Conservation (phyloP, 2,888 invertebrate species). For the Drosophila flavopinicola region DNA sequence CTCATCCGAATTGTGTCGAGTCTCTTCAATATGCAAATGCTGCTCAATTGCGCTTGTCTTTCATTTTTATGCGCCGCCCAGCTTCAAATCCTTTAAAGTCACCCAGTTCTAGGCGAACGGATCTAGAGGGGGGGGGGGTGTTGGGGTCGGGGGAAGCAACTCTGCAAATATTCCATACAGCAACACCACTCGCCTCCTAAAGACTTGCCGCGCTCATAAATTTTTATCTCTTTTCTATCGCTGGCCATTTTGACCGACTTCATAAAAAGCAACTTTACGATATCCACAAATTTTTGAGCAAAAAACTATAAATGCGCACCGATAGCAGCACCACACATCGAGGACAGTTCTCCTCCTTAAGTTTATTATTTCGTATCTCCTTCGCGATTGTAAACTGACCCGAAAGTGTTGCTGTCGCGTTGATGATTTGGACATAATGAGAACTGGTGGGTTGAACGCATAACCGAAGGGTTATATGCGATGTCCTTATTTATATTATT, state of each 20-base stretch:
- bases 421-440: conserved; percentile 20
- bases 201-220: conserved; percentile 58
- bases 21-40: conserved; percentile 76
- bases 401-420: conserved; percentile 48
- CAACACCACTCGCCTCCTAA: conserved; percentile 21
- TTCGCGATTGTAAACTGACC: conserved; percentile 27
- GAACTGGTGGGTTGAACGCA: too few relatives aligned
- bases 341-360: neutral
- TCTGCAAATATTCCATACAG: conserved; percentile 9
- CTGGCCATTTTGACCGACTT: conserved; percentile 72
- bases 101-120: neutral
- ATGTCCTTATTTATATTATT: neutral
- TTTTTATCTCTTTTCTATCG: conserved; percentile 73
- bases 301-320: conserved; percentile 59
- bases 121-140: conserved; percentile 3
- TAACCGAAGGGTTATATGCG: too few relatives aligned
- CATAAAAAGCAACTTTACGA: conserved; percentile 74
- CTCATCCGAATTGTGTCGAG: conserved; percentile 40
- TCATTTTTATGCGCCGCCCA: conserved; percentile 57
- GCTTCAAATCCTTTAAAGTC: conserved; percentile 55
- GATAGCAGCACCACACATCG: neutral
- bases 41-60: conserved; percentile 74
- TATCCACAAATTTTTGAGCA: conserved; percentile 50
- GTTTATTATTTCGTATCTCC: conserved; percentile 6
- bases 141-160: conserved; percentile 24